Evolutionary conservation across 2,888 invertebrate species (phyloP), one percentile per base, ranked within the genome.

Genomic region (Rhorus exstirpatorius): DNA sequence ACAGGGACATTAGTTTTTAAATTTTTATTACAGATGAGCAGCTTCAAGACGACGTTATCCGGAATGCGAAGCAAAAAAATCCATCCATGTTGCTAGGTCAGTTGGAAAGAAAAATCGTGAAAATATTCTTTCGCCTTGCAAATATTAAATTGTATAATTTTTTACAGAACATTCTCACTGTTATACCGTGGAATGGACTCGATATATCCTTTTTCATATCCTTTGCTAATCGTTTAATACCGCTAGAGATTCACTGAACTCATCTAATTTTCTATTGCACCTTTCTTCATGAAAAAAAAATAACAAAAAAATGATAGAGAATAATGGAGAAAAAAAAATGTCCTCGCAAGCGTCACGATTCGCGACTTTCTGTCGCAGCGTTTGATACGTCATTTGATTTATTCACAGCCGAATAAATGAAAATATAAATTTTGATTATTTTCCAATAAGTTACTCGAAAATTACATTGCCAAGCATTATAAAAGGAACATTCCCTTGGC

Each of bases 201-300:
- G 83, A 87, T 88, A 92, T 92, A 92, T 92, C 92, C 92, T 93
- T 93, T 92, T 89, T 90, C 83, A 91, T 92, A 89, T 93, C 89
- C 90, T 91, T 92, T 92, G 77, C 82, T 79, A 87, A 84, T 84
- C 55, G 72, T 76, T 41, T 63, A 65, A 80, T 60, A 0, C 12
- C 6, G 14, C 26, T 17, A 31, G 2, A 4, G 35, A 74, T 53
- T 26, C 14, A n/a, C n/a, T 14, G 24, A 7, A 17, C 17, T 58
- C 17, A 7, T 14, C 7, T 14, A 31, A 17, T 1, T 49, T 49
- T 41, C 7, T 31, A 10, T 4, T n/a, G 21, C n/a, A n/a, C n/a
- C n/a, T n/a, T n/a, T 65, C n/a, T 53, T 8, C n/a, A 21, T 12
- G 26, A n/a, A 67, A 49, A 67, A 1, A 67, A 26, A 49, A 1